Conservation (phyloP, 2,888 invertebrate species). For the Sclerodermus sp. region DNA sequence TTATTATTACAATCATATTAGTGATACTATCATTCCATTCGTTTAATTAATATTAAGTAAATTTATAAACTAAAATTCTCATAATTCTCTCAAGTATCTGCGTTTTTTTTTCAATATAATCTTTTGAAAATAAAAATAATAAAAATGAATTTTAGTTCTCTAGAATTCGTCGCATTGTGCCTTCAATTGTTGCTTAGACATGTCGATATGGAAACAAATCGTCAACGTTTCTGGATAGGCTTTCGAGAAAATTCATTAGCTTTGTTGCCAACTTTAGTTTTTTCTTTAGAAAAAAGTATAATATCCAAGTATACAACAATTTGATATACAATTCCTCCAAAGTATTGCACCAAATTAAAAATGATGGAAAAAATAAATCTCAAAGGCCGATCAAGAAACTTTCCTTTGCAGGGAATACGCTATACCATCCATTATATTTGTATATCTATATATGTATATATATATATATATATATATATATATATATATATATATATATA, state of each 20-base stretch:
- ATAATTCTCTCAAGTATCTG: conserved; percentile 30
- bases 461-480: no score
- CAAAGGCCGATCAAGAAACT: conserved; percentile 15
- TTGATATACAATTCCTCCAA: no score
- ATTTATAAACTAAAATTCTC: conserved; percentile 48
- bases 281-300: no score
- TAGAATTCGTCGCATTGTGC: background rate
- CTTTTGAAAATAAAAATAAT: background rate
- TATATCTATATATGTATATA: no score
- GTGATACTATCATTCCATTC: conserved; percentile 51
- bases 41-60: conserved; percentile 52
- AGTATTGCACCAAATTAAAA: no score
- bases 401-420: conserved; percentile 13
- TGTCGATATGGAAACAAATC: no score
- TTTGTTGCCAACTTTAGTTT: no score
- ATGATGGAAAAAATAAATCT: background rate
- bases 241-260: no score
- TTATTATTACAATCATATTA: conserved; percentile 56
- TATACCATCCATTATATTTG: no score
- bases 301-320: no score
- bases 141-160: background rate
- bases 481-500: no score
- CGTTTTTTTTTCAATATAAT: conserved; percentile 14
- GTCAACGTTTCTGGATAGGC: no score
- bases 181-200: background rate